phyloP scores from a whole-genome alignment of 2,113 vertebrate species.

The Chloropsis cyanopogon region DNA sequence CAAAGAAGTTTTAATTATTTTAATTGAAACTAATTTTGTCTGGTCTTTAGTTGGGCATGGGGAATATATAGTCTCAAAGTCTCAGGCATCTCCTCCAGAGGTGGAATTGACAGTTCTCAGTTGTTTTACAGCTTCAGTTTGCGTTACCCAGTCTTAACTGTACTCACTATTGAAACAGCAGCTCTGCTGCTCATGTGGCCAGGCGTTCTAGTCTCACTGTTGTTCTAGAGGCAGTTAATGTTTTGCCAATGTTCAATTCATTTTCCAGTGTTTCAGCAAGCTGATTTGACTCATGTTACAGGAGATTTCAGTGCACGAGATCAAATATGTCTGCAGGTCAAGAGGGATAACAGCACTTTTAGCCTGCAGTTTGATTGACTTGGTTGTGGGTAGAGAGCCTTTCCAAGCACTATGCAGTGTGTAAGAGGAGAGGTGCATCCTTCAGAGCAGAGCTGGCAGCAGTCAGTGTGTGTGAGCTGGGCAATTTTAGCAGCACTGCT shows the following conservation, averaged over 20 bases:
- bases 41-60: neutral
- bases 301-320: neutral
- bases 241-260: neutral
- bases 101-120: neutral
- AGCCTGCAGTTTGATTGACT: neutral
- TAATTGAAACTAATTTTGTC: neutral
- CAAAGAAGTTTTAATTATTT: neutral
- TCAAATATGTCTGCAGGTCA: neutral
- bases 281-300: neutral
- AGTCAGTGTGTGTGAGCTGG: fast-evolving
- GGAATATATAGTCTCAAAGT: neutral
- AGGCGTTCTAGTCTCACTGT: neutral
- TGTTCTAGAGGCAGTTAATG: neutral
- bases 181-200: neutral
- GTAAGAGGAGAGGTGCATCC: neutral
- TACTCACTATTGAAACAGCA: neutral
- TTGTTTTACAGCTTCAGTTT: neutral
- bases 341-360: neutral
- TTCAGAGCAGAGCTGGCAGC: neutral
- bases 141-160: neutral
- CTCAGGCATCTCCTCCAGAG: neutral
- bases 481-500: fast-evolving
- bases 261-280: neutral
- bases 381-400: neutral
- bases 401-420: too few relatives aligned